These are phyloP conservation scores for Lottia gigantea DNA, from an alignment of 2,888 invertebrate species.

Conservation along the genomic window DNA sequence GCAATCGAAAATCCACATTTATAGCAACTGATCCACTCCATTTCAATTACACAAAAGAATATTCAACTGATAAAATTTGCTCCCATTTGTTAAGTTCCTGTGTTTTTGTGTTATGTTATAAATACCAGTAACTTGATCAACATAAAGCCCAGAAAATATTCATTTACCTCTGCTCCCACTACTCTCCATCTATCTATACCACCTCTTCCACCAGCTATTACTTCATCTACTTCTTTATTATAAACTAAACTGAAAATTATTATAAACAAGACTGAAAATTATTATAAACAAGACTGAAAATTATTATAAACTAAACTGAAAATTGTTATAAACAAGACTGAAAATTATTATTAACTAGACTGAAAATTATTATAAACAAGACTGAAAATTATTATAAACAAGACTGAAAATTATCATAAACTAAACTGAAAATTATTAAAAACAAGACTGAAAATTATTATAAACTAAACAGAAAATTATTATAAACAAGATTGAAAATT, in stretches of 20 bases:
- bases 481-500: not conserved
- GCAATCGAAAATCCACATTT: not conserved
- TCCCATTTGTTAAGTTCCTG: too few relatives aligned
- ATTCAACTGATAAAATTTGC: too few relatives aligned
- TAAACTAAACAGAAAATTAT: slow-evolving; percentile 11
- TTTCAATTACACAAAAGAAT: too few relatives aligned
- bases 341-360: too few relatives aligned
- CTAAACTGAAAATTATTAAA: too few relatives aligned
- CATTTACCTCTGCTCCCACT: slow-evolving; percentile 43
- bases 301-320: not conserved
- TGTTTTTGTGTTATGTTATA: not conserved
- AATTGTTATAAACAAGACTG: too few relatives aligned
- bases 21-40: too few relatives aligned
- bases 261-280: slow-evolving; percentile 4
- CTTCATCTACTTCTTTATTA: slow-evolving; percentile 51
- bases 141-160: too few relatives aligned
- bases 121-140: too few relatives aligned
- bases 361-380: too few relatives aligned
- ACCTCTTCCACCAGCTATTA: slow-evolving; percentile 51
- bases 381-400: too few relatives aligned
- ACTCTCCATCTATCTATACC: slow-evolving; percentile 47
- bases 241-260: slow-evolving; percentile 44
- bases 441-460: slow-evolving; percentile 10
- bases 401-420: too few relatives aligned
- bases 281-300: not conserved